Base-by-base conservation (phyloP, 2,888 invertebrate species). In the Tuberolachnus salignus region DNA sequence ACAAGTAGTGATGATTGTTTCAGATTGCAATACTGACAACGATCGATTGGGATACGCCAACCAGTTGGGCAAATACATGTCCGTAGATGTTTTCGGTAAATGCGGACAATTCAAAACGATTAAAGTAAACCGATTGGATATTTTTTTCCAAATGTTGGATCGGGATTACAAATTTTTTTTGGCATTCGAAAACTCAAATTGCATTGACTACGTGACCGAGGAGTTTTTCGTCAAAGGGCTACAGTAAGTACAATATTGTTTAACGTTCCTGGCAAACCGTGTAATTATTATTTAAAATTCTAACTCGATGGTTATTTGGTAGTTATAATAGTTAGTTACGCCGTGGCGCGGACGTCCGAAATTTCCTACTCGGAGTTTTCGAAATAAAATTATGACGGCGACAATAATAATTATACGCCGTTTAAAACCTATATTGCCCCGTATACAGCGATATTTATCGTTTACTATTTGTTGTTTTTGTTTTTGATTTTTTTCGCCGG, bases 1-100 rank as follows among this genome's bases (percentile, higher is more conserved):
- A 86, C 93, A 94, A 87, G 92, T 97, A 9, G 97, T 97, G 74
- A 98, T 97, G 98, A 97, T 98, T 87, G 97, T 98, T 75, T 97
- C 97, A 53, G 98, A 98, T 87, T 98, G 98, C 85, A 94, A 94
- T 82, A 95, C 97, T 4, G 89, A 94, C 74, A 98, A 98, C 86
- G 92, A 92, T 4, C 90, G 98, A 14, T 87, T 95, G 81, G 92
- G 93, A 83, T 97, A 93, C 86, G 97, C 96, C 13, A 90, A 91
- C 83, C 93, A 93, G 85, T 88, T 98, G 78, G 89, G 91, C 81
- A 94, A 95, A 86, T 88, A 92, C 87, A 95, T 98, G 83, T 88
- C 91, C 82, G 94, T 94, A 81, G 96, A 97, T 85, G 94, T 97
- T 83, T 97, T 93, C 86, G 97, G 96, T 14, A 91, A 92, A 8